Base-by-base conservation (phyloP, 1,140 invertebrate species). In the Macrocentrus cingulum region DNA sequence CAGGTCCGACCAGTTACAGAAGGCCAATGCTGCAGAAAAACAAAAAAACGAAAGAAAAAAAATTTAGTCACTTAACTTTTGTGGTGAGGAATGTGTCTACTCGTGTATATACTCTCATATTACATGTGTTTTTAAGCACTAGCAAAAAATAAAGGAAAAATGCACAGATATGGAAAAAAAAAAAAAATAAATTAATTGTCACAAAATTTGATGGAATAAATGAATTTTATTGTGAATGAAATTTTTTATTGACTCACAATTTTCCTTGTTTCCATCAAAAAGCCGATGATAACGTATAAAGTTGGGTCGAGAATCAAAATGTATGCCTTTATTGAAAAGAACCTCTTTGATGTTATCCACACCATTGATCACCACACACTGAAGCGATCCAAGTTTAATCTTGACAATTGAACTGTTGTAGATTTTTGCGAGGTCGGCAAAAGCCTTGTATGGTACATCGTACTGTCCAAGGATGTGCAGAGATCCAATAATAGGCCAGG, bases 1-100 rank as follows among this genome's bases (percentile, higher is more conserved):
- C 0, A 92, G 72, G 1, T 89, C 85, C 0, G 89, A 91, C 91
- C 91, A 94, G 68, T 94, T 87, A 70, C 91, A 92, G 37, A 94
- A 85, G 8, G 92, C 92, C 48, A 95, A 75, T 56, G 92, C 91
- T 94, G 82, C 29, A 80, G 80, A 74, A 79, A 79, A 71, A 70
- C 64, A 68, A 32, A 52, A 52, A 46, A 19, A 54, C 29, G 23
- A 46, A 34, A 52, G 29, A 19, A 39, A 56, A 37, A 44, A 52
- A 22, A 9, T 8, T 39, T 41, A 52, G 36, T 44, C 41, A 53
- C 16, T 18, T 15, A 18, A 13, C 8, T 8, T 8, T 39, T 5
- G 11, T 8, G 3, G 36, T n/a, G 36, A 13, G 3, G 36, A 39
- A 15, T 34, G 29, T 6, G n/a, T n/a, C n/a, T n/a, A n/a, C n/a